Evolutionary conservation across 2,113 vertebrate species (phyloP).

Genomic region (Dunckerocampus dactyliophorus): DNA sequence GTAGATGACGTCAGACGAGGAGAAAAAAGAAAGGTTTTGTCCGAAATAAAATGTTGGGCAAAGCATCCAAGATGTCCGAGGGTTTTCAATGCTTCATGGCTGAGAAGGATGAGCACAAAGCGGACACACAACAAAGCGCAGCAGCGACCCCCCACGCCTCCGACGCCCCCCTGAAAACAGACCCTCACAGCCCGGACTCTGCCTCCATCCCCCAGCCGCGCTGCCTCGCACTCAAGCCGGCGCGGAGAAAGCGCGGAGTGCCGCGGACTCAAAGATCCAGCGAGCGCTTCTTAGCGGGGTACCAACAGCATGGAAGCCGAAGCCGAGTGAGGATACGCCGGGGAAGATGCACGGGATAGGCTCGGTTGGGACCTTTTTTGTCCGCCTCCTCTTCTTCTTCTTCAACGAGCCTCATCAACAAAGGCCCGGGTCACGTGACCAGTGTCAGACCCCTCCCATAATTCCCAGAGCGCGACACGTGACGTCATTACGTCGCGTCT

Average conservation of each 20-base stretch:
- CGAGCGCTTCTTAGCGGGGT: too few species aligned
- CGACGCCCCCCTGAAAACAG: conserved; percentile 13
- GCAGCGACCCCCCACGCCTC: conserved; percentile 54
- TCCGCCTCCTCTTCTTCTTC: neutral
- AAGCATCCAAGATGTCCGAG: neutral
- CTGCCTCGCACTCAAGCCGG: conserved; percentile 31
- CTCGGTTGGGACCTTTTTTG: conserved; percentile 1
- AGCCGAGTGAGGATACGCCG: conserved; percentile 15
- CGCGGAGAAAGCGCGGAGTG: conserved; percentile 8
- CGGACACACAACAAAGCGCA: conserved; percentile 33
- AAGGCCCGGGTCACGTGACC: conserved; percentile 61
- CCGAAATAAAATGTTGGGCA: neutral
- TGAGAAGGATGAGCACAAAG: neutral
- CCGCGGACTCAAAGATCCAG: conserved; percentile 18
- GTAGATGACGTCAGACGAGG: neutral
- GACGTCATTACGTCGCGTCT: neutral
- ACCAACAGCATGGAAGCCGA: conserved; percentile 34
- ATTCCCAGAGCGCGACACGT: neutral
- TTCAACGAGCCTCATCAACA: conserved; percentile 57
- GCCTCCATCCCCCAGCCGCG: conserved; percentile 55
- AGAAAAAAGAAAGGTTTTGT: neutral
- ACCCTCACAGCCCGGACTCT: conserved; percentile 41
- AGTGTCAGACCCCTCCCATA: conserved; percentile 49
- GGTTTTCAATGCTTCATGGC: conserved; percentile 4
- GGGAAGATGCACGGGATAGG: conserved; percentile 8